These are phyloP conservation scores for Perodicticus potto DNA, from an alignment of 2,797 vertebrate genomes.

Conservation along the genomic window DNA sequence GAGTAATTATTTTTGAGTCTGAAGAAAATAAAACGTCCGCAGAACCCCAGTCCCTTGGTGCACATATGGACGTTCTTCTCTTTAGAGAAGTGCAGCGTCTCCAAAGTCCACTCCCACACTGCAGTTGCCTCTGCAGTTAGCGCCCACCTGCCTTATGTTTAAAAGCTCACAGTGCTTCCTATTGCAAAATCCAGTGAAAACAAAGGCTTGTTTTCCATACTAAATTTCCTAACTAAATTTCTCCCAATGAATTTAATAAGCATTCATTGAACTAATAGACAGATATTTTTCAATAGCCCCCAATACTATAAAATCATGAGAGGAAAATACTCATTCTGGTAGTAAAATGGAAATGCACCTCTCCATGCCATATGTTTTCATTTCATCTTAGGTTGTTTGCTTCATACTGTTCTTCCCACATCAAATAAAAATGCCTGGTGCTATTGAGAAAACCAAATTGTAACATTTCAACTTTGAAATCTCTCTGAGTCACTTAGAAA, in stretches of 20 bases:
- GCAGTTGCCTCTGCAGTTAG: slow-evolving; percentile 31
- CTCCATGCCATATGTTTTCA: slow-evolving; percentile 70
- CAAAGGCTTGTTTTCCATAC: slow-evolving; percentile 70
- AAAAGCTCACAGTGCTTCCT: slow-evolving; percentile 48
- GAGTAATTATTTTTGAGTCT: not conserved
- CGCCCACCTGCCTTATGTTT: slow-evolving; percentile 17
- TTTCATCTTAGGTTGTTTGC: slow-evolving; percentile 52
- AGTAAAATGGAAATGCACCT: slow-evolving; percentile 60
- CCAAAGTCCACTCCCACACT: not conserved
- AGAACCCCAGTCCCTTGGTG: not conserved
- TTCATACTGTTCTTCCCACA: slow-evolving; percentile 62
- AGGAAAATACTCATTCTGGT: slow-evolving; percentile 69
- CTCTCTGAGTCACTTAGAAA: slow-evolving; percentile 58
- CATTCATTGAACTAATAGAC: slow-evolving; percentile 78
- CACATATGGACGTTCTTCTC: not conserved
- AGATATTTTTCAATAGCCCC: slow-evolving; percentile 74
- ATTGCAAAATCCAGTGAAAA: slow-evolving; percentile 68
- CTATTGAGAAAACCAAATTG: not conserved
- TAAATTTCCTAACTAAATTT: slow-evolving; percentile 75
- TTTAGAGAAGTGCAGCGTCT: not conserved
- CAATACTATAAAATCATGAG: slow-evolving; percentile 63
- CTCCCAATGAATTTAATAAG: slow-evolving; percentile 76
- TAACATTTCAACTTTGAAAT: slow-evolving; percentile 49
- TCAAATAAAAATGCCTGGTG: slow-evolving; percentile 45
- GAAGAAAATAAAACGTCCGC: not conserved